Percentiles rank a stretch among this genome's conserved stretches.
phyloP scores from a whole-genome alignment of 2,797 vertebrate species.

The Momotus momota region DNA sequence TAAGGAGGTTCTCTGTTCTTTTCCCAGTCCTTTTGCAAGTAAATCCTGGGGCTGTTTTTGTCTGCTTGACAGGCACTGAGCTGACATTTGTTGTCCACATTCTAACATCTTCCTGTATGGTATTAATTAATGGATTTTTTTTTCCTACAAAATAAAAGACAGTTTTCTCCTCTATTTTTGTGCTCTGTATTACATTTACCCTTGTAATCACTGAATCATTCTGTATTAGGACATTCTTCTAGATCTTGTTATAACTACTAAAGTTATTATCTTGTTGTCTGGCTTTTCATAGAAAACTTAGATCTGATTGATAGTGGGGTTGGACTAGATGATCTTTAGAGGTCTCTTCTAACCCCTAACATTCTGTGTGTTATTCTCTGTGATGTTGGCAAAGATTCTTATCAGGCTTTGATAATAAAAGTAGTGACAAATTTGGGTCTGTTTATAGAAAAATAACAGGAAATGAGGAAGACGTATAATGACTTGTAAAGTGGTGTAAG shows the following conservation, averaged over 20 bases:
- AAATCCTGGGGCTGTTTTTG: not conserved
- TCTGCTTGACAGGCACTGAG: not conserved
- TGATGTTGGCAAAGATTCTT: not conserved
- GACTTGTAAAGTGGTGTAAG: not conserved
- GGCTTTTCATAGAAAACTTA: not conserved
- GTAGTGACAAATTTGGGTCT: not conserved
- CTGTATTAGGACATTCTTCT: not conserved
- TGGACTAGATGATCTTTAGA: too few relatives aligned
- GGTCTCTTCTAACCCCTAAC: too few relatives aligned
- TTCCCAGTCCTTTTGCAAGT: not conserved
- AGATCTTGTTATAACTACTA: not conserved
- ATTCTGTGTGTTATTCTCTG: too few relatives aligned
- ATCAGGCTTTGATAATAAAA: not conserved
- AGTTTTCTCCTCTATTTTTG: not conserved
- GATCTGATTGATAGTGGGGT: not conserved
- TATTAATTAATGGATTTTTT: not conserved
- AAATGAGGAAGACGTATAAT: not conserved
- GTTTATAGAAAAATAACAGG: not conserved
- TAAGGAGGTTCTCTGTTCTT: not conserved
- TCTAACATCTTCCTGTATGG: not conserved
- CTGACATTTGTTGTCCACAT: not conserved
- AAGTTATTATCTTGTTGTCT: not conserved
- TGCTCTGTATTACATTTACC: not conserved
- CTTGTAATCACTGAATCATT: not conserved
- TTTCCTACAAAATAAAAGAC: not conserved